These are phyloP conservation scores for Drosophila orosa DNA, from an alignment of 1,140 invertebrate genomes.

Conservation along the genomic window DNA sequence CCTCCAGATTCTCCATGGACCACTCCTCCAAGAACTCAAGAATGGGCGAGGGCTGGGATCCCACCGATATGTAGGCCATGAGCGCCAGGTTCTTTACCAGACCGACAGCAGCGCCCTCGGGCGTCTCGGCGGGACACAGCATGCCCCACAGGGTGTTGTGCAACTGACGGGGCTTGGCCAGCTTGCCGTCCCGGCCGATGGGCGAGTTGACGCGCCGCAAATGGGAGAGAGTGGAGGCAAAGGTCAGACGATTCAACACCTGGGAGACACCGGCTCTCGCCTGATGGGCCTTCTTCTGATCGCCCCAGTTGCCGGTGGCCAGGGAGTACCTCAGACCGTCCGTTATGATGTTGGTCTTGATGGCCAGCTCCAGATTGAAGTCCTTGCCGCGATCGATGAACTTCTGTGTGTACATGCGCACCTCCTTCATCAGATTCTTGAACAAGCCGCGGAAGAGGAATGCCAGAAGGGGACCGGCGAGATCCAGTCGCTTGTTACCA, in stretches of 20 bases:
- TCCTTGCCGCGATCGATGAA: constrained; percentile 99
- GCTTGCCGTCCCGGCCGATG: constrained; percentile 98
- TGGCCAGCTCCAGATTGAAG: constrained; percentile 98
- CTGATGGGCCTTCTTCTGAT: constrained; percentile 99
- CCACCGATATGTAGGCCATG: constrained; percentile 99
- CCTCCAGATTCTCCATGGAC: constrained; percentile 99
- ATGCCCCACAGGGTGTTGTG: constrained; percentile 99
- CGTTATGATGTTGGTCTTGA: constrained; percentile 99
- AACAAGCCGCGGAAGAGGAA: constrained; percentile 98
- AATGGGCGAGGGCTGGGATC: constrained; percentile 98
- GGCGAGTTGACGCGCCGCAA: constrained; percentile 98
- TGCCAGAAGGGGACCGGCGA: constrained; percentile 97
- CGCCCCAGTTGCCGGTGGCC: constrained; percentile 99
- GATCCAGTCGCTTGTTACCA: constrained; percentile 98
- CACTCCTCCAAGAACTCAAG: constrained; percentile 99
- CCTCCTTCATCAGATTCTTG: constrained; percentile 97
- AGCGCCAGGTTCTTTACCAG: constrained; percentile 99
- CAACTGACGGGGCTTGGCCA: constrained; percentile 98
- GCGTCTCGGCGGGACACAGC: constrained; percentile 99
- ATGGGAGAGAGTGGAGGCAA: constrained; percentile 99
- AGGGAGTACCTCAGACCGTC: constrained; percentile 99
- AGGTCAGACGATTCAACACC: constrained; percentile 97
- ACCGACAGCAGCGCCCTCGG: constrained; percentile 95
- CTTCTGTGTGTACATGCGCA: constrained; percentile 98
- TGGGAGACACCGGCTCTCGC: constrained; percentile 96